Evolutionary conservation across 2,113 vertebrate species (phyloP).

Genomic region (Cyphomyrus discorhynchus): DNA sequence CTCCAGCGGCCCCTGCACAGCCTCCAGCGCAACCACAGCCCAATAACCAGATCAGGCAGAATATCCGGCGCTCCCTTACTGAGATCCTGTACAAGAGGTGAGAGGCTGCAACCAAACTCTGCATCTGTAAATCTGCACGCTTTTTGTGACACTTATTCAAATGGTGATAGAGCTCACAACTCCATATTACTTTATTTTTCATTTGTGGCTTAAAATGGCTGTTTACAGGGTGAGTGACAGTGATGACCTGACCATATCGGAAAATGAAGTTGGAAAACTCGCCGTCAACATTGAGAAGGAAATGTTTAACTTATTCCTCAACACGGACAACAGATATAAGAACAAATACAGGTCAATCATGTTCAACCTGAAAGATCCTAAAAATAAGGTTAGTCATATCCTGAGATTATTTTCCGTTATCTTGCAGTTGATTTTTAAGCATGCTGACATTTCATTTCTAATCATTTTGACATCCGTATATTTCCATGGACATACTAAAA

Average conservation of each 20-base stretch:
- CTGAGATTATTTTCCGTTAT: not conserved
- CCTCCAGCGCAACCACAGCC: conserved; percentile 61
- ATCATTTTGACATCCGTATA: not conserved
- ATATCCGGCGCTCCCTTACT: conserved; percentile 90
- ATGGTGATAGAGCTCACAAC: not conserved
- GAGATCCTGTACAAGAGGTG: conserved; percentile 97
- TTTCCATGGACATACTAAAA: not conserved
- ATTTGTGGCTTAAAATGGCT: not conserved
- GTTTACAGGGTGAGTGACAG: conserved; percentile 80
- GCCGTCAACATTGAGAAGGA: conserved; percentile 89
- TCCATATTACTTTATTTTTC: not conserved
- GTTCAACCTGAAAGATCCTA: conserved; percentile 98
- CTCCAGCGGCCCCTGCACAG: conserved; percentile 33
- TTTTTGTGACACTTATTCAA: not conserved
- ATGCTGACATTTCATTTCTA: not conserved
- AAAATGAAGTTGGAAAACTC: conserved; percentile 77
- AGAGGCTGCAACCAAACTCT: conserved; percentile 28
- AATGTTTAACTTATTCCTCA: conserved; percentile 86
- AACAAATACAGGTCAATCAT: conserved; percentile 95
- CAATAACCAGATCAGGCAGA: conserved; percentile 92
- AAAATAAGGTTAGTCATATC: conserved; percentile 81
- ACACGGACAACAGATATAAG: conserved; percentile 93
- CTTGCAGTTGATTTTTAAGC: not conserved
- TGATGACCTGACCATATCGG: conserved; percentile 87
- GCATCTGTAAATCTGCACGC: not conserved